Conservation (phyloP, 2,113 vertebrate species). For the Laterallus jamaicensis region DNA sequence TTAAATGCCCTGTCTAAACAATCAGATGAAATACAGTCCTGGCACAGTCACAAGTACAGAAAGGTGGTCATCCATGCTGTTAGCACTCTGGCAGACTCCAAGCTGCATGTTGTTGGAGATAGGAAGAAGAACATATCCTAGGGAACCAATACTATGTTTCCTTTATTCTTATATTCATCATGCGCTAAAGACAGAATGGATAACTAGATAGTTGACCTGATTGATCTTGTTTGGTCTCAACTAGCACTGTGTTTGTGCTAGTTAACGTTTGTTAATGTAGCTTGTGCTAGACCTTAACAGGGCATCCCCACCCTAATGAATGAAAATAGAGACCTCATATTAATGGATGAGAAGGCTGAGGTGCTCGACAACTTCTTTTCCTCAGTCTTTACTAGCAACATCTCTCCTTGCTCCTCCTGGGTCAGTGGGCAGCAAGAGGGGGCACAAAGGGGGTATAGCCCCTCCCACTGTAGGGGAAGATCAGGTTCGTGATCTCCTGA, state of each 20-base stretch:
- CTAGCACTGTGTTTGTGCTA: background rate
- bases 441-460: too few species aligned
- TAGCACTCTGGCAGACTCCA: background rate
- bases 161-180: background rate
- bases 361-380: too few species aligned
- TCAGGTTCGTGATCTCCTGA: too few species aligned
- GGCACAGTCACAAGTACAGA: background rate
- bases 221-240: background rate
- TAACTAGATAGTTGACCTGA: background rate
- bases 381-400: too few species aligned
- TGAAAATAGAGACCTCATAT: too few species aligned
- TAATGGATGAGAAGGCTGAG: too few species aligned
- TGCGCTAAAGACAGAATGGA: background rate
- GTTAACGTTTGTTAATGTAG: too few species aligned
- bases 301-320: too few species aligned
- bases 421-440: too few species aligned
- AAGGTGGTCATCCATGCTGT: background rate
- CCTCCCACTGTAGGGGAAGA: too few species aligned
- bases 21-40: background rate
- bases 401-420: too few species aligned
- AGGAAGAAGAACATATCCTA: background rate
- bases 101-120: background rate
- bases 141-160: background rate
- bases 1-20: rapidly evolving
- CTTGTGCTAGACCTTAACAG: background rate